Base-by-base conservation (phyloP, 37 sponge, comb jelly and placozoan species). In the Eunapius fragilis region DNA sequence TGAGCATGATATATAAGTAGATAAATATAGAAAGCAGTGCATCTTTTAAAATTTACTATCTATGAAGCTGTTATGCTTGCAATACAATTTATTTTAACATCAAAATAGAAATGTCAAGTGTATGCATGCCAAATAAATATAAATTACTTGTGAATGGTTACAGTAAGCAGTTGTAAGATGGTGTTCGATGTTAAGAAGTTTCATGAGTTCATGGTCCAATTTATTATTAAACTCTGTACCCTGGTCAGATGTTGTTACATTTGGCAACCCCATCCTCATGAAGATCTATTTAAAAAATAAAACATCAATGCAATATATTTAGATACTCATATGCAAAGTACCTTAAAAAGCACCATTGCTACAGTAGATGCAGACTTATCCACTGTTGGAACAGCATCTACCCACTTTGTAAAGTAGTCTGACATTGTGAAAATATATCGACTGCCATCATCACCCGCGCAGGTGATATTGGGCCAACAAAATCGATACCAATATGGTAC, bases 351-450 rank as follows among this genome's bases (percentile, higher is more conserved):
- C 25, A 82, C 69, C 48, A 35, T 25, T 22, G 93, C 93, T n/a
- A 89, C 90, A 28, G 28, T 22, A 72, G 24, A 30, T 36, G 93
- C 93, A 78, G 38, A 27, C 73, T 92, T 89, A 75, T 79, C 71
- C 10, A 78, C 26, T 26, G 81, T 77, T 45, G 89, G 78, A 31
- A 89, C 32, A 68, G 86, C 89, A 28, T 92, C 87, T 3, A 82
- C 87, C 86, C 82, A 92, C 87, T 89, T 92, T 17, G 90, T 86
- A 74, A 93, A 93, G 75, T 93, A 93, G 80, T 93, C 87, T 76
- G 87, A 87, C 7, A 93, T 45, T 7, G 90, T 89, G 14, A 93
- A 58, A 33, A 93, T 87, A 38, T 81, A 93, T 10, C 58, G 45
- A 37, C 31, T 74, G 17, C 86, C 86, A 83, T 79, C 84, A 25